Percentiles rank a stretch among this genome's conserved stretches.
Evolutionary conservation across 1,140 invertebrate species (phyloP).

Genomic region (Tetranychus urticae): DNA sequence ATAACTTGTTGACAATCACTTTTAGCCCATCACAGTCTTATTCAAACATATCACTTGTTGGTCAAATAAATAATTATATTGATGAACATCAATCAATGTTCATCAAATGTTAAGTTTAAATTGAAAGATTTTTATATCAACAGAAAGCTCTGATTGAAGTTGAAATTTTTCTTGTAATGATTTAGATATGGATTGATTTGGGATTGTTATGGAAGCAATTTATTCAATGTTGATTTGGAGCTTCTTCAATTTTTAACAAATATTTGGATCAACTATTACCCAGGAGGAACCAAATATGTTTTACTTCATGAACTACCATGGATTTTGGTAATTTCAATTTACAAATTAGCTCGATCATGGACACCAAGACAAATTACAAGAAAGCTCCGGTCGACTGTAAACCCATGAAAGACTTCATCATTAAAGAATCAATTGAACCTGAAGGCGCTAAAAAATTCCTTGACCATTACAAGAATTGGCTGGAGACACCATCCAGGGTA

Average conservation of each 20-base stretch:
- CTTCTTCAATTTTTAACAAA: constrained; percentile 3
- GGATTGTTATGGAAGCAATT: constrained; percentile 6
- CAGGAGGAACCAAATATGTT: constrained; percentile 5
- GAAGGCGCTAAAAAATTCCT: background rate
- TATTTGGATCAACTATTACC: constrained; percentile 1
- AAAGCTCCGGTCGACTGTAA: background rate
- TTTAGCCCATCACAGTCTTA: too few relatives aligned
- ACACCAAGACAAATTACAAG: background rate
- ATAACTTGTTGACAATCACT: too few relatives aligned
- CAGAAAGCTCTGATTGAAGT: too few relatives aligned
- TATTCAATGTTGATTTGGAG: constrained; percentile 7
- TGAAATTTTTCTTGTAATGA: too few relatives aligned
- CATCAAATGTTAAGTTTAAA: too few relatives aligned
- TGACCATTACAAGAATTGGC: background rate
- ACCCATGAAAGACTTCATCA: background rate
- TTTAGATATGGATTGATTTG: constrained; percentile 2
- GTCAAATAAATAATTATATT: too few relatives aligned
- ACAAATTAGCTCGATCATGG: background rate
- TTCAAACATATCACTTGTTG: too few relatives aligned
- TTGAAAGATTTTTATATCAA: too few relatives aligned
- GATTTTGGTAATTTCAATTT: constrained; percentile 1
- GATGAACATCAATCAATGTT: too few relatives aligned
- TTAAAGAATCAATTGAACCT: background rate
- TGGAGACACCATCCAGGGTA: background rate
- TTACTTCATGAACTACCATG: constrained; percentile 9